Percentiles rank a stretch among this genome's conserved stretches.
Evolutionary conservation across 1,140 invertebrate genomes (phyloP).

Genomic region (Zaprionus lachaisei): DNA sequence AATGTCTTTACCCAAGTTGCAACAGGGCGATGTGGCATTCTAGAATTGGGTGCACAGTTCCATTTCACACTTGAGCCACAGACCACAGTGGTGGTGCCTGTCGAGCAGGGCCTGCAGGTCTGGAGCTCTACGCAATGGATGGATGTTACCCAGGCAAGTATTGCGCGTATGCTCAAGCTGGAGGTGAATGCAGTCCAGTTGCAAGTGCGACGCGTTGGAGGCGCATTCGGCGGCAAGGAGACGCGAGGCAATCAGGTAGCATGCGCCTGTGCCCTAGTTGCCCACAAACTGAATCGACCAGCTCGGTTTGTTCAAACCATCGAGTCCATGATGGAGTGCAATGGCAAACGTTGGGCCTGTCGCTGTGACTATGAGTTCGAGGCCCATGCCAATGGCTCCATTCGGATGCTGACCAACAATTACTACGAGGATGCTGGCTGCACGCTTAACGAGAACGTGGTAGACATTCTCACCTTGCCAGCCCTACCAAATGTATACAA

Average conservation of each 20-base stretch:
- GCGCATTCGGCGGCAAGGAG: constrained; percentile 90
- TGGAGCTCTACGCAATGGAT: constrained; percentile 88
- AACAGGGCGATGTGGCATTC: constrained; percentile 58
- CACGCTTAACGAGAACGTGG: constrained; percentile 86
- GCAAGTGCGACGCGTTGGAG: constrained; percentile 88
- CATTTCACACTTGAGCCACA: constrained; percentile 89
- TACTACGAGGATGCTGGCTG: constrained; percentile 88
- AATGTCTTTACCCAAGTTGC: constrained; percentile 85
- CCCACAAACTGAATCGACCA: constrained; percentile 86
- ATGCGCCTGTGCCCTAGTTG: constrained; percentile 88
- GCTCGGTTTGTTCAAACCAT: constrained; percentile 88
- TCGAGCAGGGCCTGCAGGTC: constrained; percentile 87
- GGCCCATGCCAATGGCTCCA: constrained; percentile 87
- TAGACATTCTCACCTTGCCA: constrained; percentile 76
- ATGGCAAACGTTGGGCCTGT: constrained; percentile 87
- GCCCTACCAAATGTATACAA: constrained; percentile 87
- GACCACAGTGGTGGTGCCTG: constrained; percentile 86
- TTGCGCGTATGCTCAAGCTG: constrained; percentile 86
- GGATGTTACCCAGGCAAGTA: constrained; percentile 87
- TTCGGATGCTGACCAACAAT: constrained; percentile 87
- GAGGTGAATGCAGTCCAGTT: constrained; percentile 87
- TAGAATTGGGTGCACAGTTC: constrained; percentile 79
- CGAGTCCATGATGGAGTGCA: constrained; percentile 88
- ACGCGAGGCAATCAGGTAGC: constrained; percentile 86
- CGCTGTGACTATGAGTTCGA: constrained; percentile 86